Percentiles rank a stretch among this genome's conserved stretches.
Conservation (phyloP, 2,113 vertebrate species). For the Ophthalmolycus amberensis region DNA sequence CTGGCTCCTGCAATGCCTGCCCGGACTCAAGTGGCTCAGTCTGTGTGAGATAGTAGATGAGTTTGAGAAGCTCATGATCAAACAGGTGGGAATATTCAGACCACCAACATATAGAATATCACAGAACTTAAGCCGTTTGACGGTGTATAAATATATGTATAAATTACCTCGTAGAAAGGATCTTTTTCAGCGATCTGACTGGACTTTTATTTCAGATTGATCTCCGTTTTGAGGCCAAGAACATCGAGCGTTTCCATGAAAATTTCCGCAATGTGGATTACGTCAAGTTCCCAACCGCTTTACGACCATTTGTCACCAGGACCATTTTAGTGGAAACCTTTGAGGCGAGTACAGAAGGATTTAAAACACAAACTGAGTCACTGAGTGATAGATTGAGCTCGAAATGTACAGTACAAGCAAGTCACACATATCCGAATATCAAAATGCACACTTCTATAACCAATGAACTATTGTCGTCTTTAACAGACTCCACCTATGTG, state of each 20-base stretch:
- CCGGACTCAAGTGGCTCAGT: slow-evolving; percentile 95
- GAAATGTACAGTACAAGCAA: neutral
- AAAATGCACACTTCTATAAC: neutral
- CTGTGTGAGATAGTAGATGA: slow-evolving; percentile 91
- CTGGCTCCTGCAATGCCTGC: slow-evolving; percentile 87
- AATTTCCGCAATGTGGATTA: slow-evolving; percentile 90
- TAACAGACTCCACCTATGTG: neutral
- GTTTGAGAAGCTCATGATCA: slow-evolving; percentile 97
- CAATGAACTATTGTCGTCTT: neutral
- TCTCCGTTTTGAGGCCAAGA: slow-evolving; percentile 91
- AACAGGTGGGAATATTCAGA: slow-evolving; percentile 84
- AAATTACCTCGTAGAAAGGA: neutral
- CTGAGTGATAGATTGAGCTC: neutral
- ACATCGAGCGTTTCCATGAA: slow-evolving; percentile 90
- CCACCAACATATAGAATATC: neutral
- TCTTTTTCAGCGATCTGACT: neutral
- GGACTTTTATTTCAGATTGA: slow-evolving; percentile 85
- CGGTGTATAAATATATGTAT: neutral
- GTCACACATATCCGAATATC: neutral
- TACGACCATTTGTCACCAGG: slow-evolving; percentile 90
- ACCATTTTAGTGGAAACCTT: slow-evolving; percentile 94
- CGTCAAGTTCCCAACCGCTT: slow-evolving; percentile 92
- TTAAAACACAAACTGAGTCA: neutral
- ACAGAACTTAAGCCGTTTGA: neutral
- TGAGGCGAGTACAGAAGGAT: slow-evolving; percentile 83